Evolutionary conservation across 2,113 vertebrate genomes (phyloP).

Genomic region (Limnothrissa miodon): DNA sequence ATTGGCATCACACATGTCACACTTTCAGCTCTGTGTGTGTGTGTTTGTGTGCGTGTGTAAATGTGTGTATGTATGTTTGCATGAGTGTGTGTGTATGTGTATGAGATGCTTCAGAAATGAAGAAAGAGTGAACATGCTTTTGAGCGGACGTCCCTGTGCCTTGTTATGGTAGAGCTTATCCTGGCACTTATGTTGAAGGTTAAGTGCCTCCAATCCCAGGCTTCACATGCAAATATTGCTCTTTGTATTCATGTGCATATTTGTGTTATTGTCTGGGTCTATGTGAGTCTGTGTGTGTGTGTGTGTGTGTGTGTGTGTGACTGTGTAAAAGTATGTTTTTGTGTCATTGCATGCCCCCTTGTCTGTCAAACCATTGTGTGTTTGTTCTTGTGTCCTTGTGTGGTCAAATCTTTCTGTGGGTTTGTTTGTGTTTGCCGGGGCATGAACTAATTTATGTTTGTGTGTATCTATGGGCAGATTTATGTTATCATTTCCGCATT

Average conservation of each 20-base stretch:
- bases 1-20: background rate
- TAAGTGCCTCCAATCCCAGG: conserved; percentile 2
- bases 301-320: too few species aligned
- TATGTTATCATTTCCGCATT: background rate
- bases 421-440: background rate
- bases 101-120: background rate
- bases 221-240: background rate
- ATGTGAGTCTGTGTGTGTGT: background rate
- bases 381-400: background rate
- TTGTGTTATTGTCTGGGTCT: background rate
- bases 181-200: conserved; percentile 4
- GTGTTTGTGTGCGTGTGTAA: background rate
- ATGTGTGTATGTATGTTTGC: background rate
- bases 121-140: background rate
- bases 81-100: background rate
- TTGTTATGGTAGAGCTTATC: background rate
- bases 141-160: background rate
- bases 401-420: background rate
- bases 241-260: background rate
- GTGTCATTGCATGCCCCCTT: too few species aligned
- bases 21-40: conserved; percentile 7
- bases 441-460: background rate
- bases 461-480: background rate
- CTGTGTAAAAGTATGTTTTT: too few species aligned
- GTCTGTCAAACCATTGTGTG: background rate